Base-by-base conservation (phyloP, 1,140 invertebrate species). In the Drosophila guanche region DNA sequence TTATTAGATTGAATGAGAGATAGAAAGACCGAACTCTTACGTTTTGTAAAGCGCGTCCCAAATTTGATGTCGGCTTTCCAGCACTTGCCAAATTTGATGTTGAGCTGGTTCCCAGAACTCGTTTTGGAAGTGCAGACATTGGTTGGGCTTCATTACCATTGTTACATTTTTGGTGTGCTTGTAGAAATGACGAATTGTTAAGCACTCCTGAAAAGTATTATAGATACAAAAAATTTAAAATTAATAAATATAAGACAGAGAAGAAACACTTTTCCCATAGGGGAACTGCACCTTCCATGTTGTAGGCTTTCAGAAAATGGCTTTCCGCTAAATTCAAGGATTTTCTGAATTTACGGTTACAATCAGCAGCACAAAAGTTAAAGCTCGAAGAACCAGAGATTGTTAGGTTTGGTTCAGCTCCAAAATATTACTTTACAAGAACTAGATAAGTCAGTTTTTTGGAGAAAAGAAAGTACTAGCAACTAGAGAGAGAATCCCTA, bases 31-130 rank as follows among this genome's bases (percentile, higher is more conserved):
- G 3, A 2, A 6, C 7, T 23, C 41, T 76, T 81, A 91, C 90
- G 74, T 91, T 91, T 83, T 91, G 90, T 12, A 91, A 61, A 46
- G 90, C 66, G 25, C 90, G 81, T 12, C 77, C 63, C 4, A 88
- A 71, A n/a, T 74, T 66, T 20, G 90, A 48, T 50, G 75, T 68
- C 3, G 81, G 55, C 70, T 90, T 91, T 16, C 69, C 80, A 41
- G 79, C 69, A 68, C 46, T 86, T 59, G 75, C 27, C 48, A 74
- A 79, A 53, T 67, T 71, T 12, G 83, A 70, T 47, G 81, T 62
- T 46, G 73, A 59, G 55, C 72, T 89, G 10, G 40, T 54, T 1
- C 59, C 75, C 59, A 76, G 56, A 7, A 70, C 51, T 45, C 75
- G 67, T 54, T 81, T 89, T 37, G 89, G 67, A 60, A 68, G 61